phyloP scores from a whole-genome alignment of 2,113 vertebrate species.

The Illadopsis cleaveri region DNA sequence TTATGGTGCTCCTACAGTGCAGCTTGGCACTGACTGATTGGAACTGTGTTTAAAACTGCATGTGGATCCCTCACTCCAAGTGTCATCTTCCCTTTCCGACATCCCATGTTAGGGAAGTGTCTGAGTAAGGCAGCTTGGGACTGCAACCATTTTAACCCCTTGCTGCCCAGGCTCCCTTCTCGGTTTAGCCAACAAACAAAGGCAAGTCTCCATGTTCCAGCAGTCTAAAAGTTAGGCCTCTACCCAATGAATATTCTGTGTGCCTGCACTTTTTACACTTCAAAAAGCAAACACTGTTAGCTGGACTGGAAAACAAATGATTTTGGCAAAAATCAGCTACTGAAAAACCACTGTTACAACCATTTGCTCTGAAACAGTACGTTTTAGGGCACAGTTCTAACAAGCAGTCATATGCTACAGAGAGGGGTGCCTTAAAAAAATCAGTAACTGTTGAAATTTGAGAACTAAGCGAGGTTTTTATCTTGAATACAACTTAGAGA shows the following conservation, averaged over 20 bases:
- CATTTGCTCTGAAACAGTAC: background rate
- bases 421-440: accelerated
- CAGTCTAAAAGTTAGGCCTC: background rate
- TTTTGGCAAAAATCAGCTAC: background rate
- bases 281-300: background rate
- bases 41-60: background rate
- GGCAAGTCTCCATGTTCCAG: background rate
- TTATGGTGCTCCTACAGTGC: background rate
- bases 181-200: background rate
- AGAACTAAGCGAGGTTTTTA: accelerated
- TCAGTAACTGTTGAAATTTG: accelerated
- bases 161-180: background rate
- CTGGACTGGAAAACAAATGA: background rate
- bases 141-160: background rate
- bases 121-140: background rate
- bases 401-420: background rate
- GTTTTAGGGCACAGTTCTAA: background rate
- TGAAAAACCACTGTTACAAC: background rate
- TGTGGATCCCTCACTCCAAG: background rate
- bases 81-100: background rate
- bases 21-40: background rate
- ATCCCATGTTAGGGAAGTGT: background rate
- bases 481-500: background rate
- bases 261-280: background rate
- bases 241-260: background rate